These are phyloP conservation scores for Pipra filicauda DNA, from an alignment of 2,113 vertebrate genomes.

Conservation along the genomic window DNA sequence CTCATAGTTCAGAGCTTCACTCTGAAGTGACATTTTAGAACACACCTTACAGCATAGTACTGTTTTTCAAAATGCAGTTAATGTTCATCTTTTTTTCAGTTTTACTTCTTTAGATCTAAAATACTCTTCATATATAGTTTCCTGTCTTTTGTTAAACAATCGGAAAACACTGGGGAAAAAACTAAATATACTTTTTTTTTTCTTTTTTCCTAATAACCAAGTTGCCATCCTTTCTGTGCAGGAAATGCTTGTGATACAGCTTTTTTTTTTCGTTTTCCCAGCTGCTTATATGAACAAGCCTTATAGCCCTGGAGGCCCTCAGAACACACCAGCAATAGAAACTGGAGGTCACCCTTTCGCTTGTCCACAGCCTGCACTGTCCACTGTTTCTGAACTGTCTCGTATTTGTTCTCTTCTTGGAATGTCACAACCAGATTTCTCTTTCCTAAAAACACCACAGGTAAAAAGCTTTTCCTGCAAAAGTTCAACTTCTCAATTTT, in stretches of 20 bases:
- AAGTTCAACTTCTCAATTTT: not conserved
- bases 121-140: not conserved
- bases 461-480: slow-evolving; percentile 62
- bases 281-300: slow-evolving; percentile 83
- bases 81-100: not conserved
- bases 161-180: not conserved
- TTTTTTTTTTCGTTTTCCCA: slow-evolving; percentile 19
- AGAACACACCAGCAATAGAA: slow-evolving; percentile 57
- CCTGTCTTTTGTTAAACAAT: not conserved
- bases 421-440: slow-evolving; percentile 92
- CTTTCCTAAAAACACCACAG: slow-evolving; percentile 87
- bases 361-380: slow-evolving; percentile 68
- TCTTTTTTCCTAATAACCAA: not conserved
- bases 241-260: not conserved
- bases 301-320: slow-evolving; percentile 54
- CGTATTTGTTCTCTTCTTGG: slow-evolving; percentile 84
- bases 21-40: not conserved
- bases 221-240: not conserved
- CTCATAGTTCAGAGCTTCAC: not conserved
- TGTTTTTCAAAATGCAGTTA: not conserved
- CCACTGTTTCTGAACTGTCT: slow-evolving; percentile 85
- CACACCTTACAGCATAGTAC: not conserved
- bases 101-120: not conserved
- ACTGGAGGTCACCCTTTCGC: slow-evolving; percentile 50
- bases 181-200: not conserved